These are phyloP conservation scores for Anhinga anhinga DNA, from an alignment of 2,113 vertebrate genomes.

Conservation along the genomic window DNA sequence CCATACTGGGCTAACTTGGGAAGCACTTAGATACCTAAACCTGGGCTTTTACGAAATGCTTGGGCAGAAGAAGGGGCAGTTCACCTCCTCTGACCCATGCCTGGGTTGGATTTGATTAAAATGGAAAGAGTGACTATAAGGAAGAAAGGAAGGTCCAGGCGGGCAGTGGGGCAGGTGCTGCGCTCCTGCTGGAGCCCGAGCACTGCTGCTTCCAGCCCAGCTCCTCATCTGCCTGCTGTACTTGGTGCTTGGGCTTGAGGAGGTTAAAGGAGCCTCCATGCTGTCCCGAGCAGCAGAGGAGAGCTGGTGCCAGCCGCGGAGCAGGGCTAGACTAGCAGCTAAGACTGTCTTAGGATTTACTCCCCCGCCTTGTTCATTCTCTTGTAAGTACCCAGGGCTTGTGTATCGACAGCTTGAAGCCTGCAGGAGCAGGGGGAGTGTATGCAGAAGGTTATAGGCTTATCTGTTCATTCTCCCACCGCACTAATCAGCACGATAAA, in stretches of 20 bases:
- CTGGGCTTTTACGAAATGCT: background rate
- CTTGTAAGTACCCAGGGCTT: background rate
- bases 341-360: background rate
- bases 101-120: background rate
- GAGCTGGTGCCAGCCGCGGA: background rate
- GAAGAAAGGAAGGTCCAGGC: background rate
- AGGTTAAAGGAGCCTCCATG: background rate
- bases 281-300: background rate
- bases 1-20: background rate
- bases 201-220: background rate
- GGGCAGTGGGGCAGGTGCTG: background rate
- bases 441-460: background rate
- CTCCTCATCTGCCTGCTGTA: background rate
- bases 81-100: background rate
- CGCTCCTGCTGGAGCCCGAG: background rate
- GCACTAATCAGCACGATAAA: background rate
- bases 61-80: background rate
- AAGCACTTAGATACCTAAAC: background rate
- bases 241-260: background rate
- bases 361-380: background rate
- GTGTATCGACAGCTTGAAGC: background rate
- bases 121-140: background rate
- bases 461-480: background rate
- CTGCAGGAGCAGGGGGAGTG: background rate
- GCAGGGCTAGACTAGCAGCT: background rate